Conservation (phyloP, 2,797 vertebrate species). For the Gadopsis marmoratus region DNA sequence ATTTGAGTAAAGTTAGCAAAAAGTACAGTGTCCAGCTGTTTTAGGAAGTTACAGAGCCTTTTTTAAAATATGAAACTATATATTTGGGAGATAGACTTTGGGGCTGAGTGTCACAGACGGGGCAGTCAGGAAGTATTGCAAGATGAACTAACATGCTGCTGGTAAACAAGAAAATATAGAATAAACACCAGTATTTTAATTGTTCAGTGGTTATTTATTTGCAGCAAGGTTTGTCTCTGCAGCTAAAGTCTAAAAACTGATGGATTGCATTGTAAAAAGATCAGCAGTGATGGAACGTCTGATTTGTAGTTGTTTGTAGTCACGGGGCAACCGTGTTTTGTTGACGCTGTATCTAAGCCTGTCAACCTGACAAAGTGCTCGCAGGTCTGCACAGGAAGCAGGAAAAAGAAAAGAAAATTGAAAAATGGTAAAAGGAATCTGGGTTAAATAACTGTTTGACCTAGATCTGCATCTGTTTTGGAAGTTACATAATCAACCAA, state of each 20-base stretch:
- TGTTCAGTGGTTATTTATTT: background rate
- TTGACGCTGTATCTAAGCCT: slow-evolving; percentile 55
- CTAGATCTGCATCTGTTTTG: slow-evolving; percentile 42
- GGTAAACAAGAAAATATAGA: background rate
- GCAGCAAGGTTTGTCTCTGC: background rate
- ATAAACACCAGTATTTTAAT: background rate
- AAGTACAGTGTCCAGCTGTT: background rate
- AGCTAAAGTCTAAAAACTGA: background rate
- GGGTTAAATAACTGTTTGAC: slow-evolving; percentile 56
- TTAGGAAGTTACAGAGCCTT: background rate
- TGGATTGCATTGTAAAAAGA: background rate
- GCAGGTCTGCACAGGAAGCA: slow-evolving; percentile 49
- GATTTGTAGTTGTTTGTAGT: slow-evolving; percentile 29
- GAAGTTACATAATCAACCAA: slow-evolving; percentile 51
- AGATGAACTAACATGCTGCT: background rate
- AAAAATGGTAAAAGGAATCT: slow-evolving; percentile 10
- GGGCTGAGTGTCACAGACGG: background rate
- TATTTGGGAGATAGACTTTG: background rate
- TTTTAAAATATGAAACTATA: background rate
- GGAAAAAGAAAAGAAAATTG: background rate
- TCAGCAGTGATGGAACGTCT: background rate
- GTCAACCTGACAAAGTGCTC: slow-evolving; percentile 18
- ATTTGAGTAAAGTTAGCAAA: too few relatives aligned
- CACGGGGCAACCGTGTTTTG: slow-evolving; percentile 45
- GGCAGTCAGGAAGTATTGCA: background rate